Conservation (phyloP, 2,888 invertebrate species). For the Tipula confusa region DNA sequence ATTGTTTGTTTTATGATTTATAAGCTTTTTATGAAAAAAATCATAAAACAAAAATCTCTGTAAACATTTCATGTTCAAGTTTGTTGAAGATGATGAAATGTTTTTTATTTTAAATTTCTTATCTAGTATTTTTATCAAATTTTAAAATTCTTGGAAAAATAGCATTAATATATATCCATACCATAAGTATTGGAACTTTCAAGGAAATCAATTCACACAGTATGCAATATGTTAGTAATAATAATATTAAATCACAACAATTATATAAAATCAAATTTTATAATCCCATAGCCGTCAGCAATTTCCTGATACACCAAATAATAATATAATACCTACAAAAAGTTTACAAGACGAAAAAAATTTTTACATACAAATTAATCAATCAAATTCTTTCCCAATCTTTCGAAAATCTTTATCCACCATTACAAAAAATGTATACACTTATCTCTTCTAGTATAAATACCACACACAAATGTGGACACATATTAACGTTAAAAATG, state of each 20-base stretch:
- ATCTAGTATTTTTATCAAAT: neutral
- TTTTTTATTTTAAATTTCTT: neutral
- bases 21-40: neutral
- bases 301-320: neutral
- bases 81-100: neutral
- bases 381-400: neutral
- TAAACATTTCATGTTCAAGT: neutral
- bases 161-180: too few relatives aligned
- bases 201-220: neutral
- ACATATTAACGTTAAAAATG: neutral
- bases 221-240: neutral
- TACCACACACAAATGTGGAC: slow-evolving; percentile 15
- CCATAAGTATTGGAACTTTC: too few relatives aligned
- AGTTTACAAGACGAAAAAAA: neutral
- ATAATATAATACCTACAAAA: neutral
- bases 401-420: neutral
- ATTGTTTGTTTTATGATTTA: neutral
- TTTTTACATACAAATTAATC: neutral
- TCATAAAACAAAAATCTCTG: neutral
- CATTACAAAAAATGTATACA: neutral
- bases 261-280: neutral
- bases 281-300: neutral
- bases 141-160: neutral
- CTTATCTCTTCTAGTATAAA: neutral
- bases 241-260: neutral